Evolutionary conservation across 1,140 invertebrate species (phyloP).

Genomic region (Linepithema humile): DNA sequence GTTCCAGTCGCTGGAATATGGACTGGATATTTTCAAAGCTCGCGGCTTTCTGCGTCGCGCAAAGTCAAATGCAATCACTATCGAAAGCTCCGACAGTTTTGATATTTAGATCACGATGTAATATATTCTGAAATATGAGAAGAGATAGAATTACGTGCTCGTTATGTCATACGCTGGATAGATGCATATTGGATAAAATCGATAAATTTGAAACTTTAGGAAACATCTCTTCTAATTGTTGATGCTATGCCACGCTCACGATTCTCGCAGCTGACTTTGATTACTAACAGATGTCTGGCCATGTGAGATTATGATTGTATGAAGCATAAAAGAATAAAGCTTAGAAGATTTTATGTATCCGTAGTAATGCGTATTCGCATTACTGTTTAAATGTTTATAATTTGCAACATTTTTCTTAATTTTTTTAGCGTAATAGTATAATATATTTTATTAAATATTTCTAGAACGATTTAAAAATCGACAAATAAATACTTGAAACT

Average conservation of each 20-base stretch:
- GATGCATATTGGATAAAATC: neutral
- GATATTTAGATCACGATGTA: neutral
- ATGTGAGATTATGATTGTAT: neutral
- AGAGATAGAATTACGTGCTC: neutral
- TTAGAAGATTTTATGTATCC: neutral
- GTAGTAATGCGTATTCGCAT: neutral
- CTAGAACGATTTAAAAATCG: too few species aligned
- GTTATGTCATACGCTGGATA: too few species aligned
- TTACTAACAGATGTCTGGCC: neutral
- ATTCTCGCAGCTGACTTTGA: neutral
- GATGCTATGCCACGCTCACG: neutral
- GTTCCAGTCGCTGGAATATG: neutral
- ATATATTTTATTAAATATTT: too few species aligned
- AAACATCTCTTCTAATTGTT: neutral
- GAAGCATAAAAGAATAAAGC: neutral
- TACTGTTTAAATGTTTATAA: neutral
- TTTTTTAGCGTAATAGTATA: too few species aligned
- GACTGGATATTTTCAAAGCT: slow-evolving; percentile 31
- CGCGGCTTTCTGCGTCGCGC: neutral
- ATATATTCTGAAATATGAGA: neutral
- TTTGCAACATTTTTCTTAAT: too few species aligned
- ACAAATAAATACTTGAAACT: neutral
- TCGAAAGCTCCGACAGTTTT: neutral
- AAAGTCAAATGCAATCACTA: neutral
- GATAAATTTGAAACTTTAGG: neutral